Evolutionary conservation across 2,113 vertebrate genomes (phyloP).

Genomic region (Phrynosoma blainvillii): DNA sequence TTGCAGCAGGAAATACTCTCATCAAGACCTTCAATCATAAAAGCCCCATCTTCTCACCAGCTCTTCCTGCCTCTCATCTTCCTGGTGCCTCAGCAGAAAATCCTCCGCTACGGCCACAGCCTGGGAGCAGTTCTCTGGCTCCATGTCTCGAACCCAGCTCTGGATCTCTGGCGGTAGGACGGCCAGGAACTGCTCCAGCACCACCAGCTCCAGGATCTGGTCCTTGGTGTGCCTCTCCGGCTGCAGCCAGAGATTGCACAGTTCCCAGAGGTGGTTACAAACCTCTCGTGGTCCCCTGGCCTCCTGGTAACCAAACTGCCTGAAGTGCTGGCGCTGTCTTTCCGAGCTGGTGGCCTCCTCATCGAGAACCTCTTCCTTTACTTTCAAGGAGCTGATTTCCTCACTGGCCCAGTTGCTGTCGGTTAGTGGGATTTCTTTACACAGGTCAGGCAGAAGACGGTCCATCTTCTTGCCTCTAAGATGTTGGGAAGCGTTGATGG

Average conservation of each 20-base stretch:
- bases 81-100: background rate
- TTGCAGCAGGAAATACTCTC: no score
- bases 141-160: background rate
- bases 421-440: background rate
- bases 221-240: slow-evolving; percentile 14
- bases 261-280: slow-evolving; percentile 17
- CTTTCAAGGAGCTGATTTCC: background rate
- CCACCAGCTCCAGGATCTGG: slow-evolving; percentile 20
- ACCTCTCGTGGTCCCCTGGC: background rate
- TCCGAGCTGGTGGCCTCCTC: background rate
- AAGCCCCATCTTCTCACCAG: background rate
- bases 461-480: background rate
- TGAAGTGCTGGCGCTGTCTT: background rate
- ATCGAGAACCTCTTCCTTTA: slow-evolving; percentile 2
- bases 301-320: slow-evolving; percentile 10
- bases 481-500: background rate
- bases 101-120: slow-evolving; percentile 9
- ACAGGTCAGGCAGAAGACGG: background rate
- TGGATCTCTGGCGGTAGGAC: background rate
- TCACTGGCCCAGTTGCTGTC: background rate
- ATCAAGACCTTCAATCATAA: no score
- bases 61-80: background rate
- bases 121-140: background rate
- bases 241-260: slow-evolving; percentile 8
- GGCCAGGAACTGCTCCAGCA: slow-evolving; percentile 23